A percentile compares a stretch with the other conserved stretches of the same genome.
Evolutionary conservation across 2,113 vertebrate species (phyloP).

Genomic region (Motacilla tschutschensis): DNA sequence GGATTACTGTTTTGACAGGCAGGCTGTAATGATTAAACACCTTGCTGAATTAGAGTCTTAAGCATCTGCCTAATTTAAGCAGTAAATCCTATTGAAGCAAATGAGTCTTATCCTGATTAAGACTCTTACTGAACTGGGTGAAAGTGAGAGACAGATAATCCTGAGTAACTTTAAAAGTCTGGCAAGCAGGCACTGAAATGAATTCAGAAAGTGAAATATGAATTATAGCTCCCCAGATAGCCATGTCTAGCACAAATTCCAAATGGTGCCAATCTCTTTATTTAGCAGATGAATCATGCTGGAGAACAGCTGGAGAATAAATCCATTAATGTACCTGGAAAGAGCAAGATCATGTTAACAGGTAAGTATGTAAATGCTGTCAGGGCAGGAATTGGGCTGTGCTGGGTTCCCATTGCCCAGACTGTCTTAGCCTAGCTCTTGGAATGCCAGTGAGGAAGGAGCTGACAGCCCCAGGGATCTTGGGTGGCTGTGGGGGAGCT

Average conservation of each 20-base stretch:
- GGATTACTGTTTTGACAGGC: background rate
- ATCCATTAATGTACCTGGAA: background rate
- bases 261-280: background rate
- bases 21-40: background rate
- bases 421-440: background rate
- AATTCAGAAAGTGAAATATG: background rate
- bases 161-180: background rate
- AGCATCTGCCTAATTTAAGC: constrained; percentile 35
- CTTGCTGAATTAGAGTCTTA: constrained; percentile 18
- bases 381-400: accelerated
- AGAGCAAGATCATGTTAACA: background rate
- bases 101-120: constrained; percentile 1
- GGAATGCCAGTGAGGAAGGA: accelerated
- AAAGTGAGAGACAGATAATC: constrained; percentile 6
- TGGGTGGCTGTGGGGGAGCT: accelerated
- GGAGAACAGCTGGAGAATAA: background rate
- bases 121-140: background rate
- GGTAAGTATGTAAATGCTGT: background rate
- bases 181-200: background rate
- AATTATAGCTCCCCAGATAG: background rate
- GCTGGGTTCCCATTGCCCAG: background rate
- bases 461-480: accelerated
- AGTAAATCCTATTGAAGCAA: constrained; percentile 40
- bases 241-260: background rate
- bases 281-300: background rate